Base-by-base conservation (phyloP, 2,797 vertebrate genomes). In the Austrolebias charrua region DNA sequence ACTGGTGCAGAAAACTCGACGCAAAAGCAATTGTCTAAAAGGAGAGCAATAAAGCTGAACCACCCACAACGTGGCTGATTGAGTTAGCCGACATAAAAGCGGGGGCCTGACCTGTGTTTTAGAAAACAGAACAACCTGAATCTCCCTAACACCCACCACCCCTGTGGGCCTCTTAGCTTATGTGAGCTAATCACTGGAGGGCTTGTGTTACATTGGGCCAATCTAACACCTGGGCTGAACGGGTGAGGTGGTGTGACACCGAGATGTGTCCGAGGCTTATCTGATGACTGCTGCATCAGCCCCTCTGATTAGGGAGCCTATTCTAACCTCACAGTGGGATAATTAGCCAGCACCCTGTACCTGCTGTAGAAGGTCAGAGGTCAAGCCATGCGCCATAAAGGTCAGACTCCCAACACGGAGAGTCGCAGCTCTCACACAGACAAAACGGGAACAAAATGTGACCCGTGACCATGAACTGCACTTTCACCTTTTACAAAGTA, bases 221-320 rank as follows among this genome's bases (percentile, higher is more conserved):
- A 82, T 88, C 89, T 91, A 88, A 92, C 92, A 93, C 92, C 92
- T 93, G 92, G 91, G 88, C 83, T 69, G 81, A 76, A 70, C 63
- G 71, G 71, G 77, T 55, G 72, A 85, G 86, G 66, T 60, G 69
- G 66, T 73, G 71, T 69, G 88, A 86, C 86, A 87, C 81, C 0
- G 72, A 83, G 86, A 88, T 85, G 89, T 86, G 88, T 86, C 81
- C 86, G 59, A 76, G 86, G 91, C 89, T 94, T 92, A 93, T 92
- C 91, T 90, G 82, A 77, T 86, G 82, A 82, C 89, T 88, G 89
- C 80, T 78, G 82, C 84, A 70, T 86, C 87, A 81, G 78, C 63
- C 77, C 57, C 82, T 83, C 82, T 88, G 92, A 93, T 93, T 93
- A 93, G 83, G 67, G 67, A 81, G 85, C 80, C 86, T 76, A 82